Evolutionary conservation across 2,797 vertebrate species (phyloP), one percentile per base, ranked within the genome.

Genomic region (Chaetophractus vellerosus): DNA sequence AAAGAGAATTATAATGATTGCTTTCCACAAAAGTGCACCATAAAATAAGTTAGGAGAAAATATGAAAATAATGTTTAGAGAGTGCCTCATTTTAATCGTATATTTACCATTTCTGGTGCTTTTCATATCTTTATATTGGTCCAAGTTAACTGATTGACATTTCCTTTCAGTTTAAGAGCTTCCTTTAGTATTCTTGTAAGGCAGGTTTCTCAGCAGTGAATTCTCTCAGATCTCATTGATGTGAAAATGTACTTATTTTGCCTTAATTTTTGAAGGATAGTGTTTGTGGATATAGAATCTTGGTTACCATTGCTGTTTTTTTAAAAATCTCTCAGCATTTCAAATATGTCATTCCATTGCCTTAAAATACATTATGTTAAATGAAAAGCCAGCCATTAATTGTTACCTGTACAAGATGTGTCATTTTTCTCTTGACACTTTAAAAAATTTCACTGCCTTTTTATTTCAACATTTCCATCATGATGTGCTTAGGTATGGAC

Each of bases 381-480:
- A 66, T 45, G 28, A 68, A n/a, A 41, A 68, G n/a, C n/a, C 16
- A 48, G 28, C 64, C n/a, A 61, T 57, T 78, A 83, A 45, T 63
- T 78, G 16, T 28, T 59, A 63, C 5, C 19, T 66, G 4, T 50
- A 59, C 52, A 85, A 3, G 63, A 81, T 26, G 33, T 33, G 18
- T 85, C 23, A 28, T 66, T 68, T 79, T 68, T 52, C 33, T 80
- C 55, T 81, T 90, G 41, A 9, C 23, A 10, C 28, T 63, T 55
- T n/a, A 19, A 61, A 66, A 41, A 7, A 66, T 81, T 68, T 80
- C 33, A 59, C 45, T 31, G 18, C 23, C 4, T 64, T 48, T 48
- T 81, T n/a, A 75, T 86, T 80, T 90, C 41, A 69, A 33, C 45
- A 50, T 74, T 85, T 89, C 57, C 52, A 68, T 66, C 48, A 50